Evolutionary conservation across 2,797 vertebrate species (phyloP).

Genomic region (Hippopotamyrus pictus): DNA sequence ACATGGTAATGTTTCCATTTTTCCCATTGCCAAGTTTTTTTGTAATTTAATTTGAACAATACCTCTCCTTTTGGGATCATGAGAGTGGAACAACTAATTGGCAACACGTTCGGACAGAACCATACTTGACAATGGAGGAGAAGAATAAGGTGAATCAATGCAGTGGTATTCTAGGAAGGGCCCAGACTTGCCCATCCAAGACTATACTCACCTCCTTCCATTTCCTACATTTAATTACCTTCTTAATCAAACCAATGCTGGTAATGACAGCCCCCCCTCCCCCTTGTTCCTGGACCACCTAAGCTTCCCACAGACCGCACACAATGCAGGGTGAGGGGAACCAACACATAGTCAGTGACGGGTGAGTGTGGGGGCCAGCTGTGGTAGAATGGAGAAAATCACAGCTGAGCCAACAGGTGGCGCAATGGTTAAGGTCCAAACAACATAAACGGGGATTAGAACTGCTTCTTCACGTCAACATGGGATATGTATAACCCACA

Average conservation of each 20-base stretch:
- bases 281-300: background rate
- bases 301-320: background rate
- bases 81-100: constrained; percentile 39
- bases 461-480: background rate
- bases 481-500: background rate
- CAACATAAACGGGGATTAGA: background rate
- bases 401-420: background rate
- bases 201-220: constrained; percentile 34
- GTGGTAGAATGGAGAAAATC: background rate
- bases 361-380: background rate
- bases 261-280: background rate
- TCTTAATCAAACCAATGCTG: constrained; percentile 8
- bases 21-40: background rate
- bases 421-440: background rate
- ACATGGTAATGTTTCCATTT: background rate
- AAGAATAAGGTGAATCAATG: constrained; percentile 57
- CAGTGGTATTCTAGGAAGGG: constrained; percentile 64
- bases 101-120: constrained; percentile 68
- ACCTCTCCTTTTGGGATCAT: background rate
- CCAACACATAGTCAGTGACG: background rate
- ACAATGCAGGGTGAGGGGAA: background rate
- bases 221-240: constrained; percentile 34
- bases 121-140: constrained; percentile 56
- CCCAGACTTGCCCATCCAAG: constrained; percentile 64
- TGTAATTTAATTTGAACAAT: background rate